phyloP scores from a whole-genome alignment of 2,797 vertebrate species.

The Melanotaenia pygmaea region DNA sequence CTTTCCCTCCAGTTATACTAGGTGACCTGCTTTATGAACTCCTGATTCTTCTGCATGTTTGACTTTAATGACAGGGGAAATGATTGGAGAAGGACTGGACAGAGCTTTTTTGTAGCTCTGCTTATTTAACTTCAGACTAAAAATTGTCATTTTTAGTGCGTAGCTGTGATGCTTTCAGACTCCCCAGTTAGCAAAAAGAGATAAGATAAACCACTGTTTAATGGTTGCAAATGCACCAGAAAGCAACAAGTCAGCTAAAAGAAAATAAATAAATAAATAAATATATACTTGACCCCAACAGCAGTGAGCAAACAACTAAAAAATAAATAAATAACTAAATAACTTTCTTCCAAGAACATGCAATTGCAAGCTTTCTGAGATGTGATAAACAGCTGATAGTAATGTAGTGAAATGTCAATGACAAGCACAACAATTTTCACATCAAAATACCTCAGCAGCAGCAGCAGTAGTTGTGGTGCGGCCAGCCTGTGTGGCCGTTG shows the following conservation, averaged over 20 bases:
- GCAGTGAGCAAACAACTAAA: no score
- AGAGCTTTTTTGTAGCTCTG: background rate
- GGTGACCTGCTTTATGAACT: background rate
- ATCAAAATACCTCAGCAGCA: constrained; percentile 56
- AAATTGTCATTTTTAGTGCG: background rate
- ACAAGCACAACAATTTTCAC: constrained; percentile 2
- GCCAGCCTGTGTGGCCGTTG: constrained; percentile 63
- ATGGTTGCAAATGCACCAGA: no score
- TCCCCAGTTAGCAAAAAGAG: no score
- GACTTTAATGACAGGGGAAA: background rate
- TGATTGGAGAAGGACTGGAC: background rate
- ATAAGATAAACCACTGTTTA: no score
- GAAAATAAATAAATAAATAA: no score
- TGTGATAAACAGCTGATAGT: constrained; percentile 19
- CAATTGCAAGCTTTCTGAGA: background rate
- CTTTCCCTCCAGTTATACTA: no score
- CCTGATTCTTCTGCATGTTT: background rate
- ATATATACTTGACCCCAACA: no score
- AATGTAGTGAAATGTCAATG: constrained; percentile 15
- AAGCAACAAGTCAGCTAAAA: no score
- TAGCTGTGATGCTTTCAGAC: no score
- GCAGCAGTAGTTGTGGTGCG: constrained; percentile 36
- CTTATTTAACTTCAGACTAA: background rate
- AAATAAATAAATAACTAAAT: no score
- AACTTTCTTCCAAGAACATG: background rate